Conservation (phyloP, 2,113 vertebrate genomes). For the Pampusana beccarii region DNA sequence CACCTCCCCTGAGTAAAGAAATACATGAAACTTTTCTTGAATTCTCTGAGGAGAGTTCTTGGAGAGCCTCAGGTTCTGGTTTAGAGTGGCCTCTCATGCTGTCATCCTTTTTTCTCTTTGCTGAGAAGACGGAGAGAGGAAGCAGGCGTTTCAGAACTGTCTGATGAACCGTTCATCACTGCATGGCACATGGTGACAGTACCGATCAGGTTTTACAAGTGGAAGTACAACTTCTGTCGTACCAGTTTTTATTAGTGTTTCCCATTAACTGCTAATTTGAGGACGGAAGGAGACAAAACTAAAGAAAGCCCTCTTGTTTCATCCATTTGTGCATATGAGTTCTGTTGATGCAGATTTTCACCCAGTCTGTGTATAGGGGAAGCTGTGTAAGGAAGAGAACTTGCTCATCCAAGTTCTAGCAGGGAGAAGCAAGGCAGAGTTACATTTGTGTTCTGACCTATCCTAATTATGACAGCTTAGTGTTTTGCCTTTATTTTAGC, state of each 20-base stretch:
- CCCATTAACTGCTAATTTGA: background rate
- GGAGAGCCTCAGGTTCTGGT: background rate
- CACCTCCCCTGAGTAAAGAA: background rate
- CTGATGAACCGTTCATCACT: background rate
- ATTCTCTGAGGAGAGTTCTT: background rate
- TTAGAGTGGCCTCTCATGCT: background rate
- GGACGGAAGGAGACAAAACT: background rate
- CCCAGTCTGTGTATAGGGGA: background rate
- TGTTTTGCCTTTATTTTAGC: too few relatives aligned
- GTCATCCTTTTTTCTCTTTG: background rate
- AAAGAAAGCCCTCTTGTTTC: background rate
- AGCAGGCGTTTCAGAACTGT: background rate
- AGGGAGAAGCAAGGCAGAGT: background rate
- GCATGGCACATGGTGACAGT: background rate
- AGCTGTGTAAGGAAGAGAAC: background rate
- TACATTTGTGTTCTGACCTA: background rate
- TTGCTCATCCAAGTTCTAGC: background rate
- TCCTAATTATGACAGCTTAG: background rate
- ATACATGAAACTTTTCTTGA: background rate
- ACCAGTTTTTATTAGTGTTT: background rate
- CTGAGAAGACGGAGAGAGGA: background rate
- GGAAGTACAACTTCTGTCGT: background rate
- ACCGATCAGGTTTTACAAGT: background rate
- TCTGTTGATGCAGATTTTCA: background rate
- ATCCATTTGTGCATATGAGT: background rate